Conservation (phyloP, 30 jellyfish, hydroid and myxozoan genomes). For the Mastigias papua region DNA sequence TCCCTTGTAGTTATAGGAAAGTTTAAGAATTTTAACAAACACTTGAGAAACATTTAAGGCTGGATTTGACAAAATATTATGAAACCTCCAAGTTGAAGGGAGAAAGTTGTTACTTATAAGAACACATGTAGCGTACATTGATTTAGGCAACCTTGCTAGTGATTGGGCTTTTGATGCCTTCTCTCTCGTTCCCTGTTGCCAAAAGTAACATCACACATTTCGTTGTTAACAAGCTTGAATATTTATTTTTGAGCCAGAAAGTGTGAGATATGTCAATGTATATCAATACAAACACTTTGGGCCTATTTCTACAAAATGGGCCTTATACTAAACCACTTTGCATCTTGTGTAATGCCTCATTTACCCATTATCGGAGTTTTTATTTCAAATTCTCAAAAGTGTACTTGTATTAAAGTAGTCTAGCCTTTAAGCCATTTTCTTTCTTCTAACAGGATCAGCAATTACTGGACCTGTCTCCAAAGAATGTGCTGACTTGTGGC, state of each 20-base stretch:
- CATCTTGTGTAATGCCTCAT: no score
- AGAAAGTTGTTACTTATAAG: not conserved
- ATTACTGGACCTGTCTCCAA: constrained; percentile 99
- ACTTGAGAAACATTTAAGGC: no score
- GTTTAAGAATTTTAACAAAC: not conserved
- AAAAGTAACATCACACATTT: constrained; percentile 14
- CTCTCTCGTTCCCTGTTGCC: constrained; percentile 86
- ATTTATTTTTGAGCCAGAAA: not conserved
- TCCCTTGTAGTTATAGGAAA: no score
- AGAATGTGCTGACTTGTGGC: constrained; percentile 99
- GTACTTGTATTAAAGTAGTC: no score
- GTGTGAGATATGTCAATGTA: not conserved
- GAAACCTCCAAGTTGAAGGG: no score
- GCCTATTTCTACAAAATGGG: no score
- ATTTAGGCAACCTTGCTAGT: constrained; percentile 75
- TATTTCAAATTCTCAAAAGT: no score
- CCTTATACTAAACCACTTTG: no score
- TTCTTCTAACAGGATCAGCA: constrained; percentile 88
- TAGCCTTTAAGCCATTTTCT: no score
- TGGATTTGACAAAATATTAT: no score
- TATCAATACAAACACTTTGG: no score
- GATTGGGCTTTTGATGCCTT: constrained; percentile 49
- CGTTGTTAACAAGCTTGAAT: not conserved
- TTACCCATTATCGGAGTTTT: not conserved
- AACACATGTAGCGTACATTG: not conserved